Evolutionary conservation across 1,140 invertebrate genomes (phyloP).

Genomic region (Penaeus indicus): DNA sequence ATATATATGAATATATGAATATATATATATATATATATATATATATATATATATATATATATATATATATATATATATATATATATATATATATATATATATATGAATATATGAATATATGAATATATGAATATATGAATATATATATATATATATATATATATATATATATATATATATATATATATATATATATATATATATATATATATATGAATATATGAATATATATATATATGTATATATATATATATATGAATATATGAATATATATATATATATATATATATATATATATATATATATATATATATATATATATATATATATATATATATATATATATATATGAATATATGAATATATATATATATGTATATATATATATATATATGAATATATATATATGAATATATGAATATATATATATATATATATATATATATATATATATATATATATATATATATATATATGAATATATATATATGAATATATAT

Average conservation of each 20-base stretch:
- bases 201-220: slow-evolving; percentile 13
- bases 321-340: neutral
- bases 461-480: slow-evolving; percentile 3
- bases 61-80: too few species aligned
- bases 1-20: neutral
- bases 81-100: too few species aligned
- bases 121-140: neutral
- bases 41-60: too few species aligned
- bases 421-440: neutral
- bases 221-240: neutral
- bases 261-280: slow-evolving; percentile 17
- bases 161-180: slow-evolving; percentile 2
- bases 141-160: too few species aligned
- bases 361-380: neutral
- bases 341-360: slow-evolving; percentile 4
- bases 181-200: neutral
- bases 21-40: slow-evolving; percentile 26
- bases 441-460: slow-evolving; percentile 21
- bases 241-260: slow-evolving; percentile 7
- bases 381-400: neutral
- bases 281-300: slow-evolving; percentile 30
- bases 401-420: neutral
- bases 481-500: neutral
- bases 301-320: slow-evolving; percentile 18
- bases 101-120: neutral